Evolutionary conservation across 2,888 invertebrate species (phyloP).

Genomic region (Monopis laevigella): DNA sequence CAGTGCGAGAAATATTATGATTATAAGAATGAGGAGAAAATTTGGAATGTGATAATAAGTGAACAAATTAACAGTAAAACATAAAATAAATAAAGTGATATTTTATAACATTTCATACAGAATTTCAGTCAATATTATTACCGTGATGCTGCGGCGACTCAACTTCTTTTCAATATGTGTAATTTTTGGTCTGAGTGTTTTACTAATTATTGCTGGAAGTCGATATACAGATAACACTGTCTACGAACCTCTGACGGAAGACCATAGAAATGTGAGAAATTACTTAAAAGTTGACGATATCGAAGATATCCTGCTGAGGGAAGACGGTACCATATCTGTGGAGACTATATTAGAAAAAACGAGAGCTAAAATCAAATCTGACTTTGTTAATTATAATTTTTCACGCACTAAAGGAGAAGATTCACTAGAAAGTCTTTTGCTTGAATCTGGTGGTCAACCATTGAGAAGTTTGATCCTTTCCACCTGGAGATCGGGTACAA

Average conservation of each 20-base stretch:
- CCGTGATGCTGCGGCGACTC: conserved; percentile 61
- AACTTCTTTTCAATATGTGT: conserved; percentile 64
- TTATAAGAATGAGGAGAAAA: conserved; percentile 28
- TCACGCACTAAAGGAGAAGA: conserved; percentile 67
- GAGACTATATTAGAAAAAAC: conserved; percentile 49
- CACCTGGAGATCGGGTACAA: conserved; percentile 93
- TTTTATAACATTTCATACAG: background rate
- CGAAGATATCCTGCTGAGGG: conserved; percentile 27
- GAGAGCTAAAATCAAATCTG: conserved; percentile 38
- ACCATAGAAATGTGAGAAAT: conserved; percentile 46
- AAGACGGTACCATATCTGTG: conserved; percentile 43
- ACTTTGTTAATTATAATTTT: conserved; percentile 49
- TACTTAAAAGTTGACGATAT: conserved; percentile 71
- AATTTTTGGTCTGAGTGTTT: conserved; percentile 60
- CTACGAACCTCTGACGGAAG: conserved; percentile 54
- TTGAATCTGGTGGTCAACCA: conserved; percentile 75
- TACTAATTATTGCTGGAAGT: conserved; percentile 62
- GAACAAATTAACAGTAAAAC: conserved; percentile 1
- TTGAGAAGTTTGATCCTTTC: conserved; percentile 81
- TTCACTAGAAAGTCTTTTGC: conserved; percentile 54
- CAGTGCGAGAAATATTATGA: conserved; percentile 46
- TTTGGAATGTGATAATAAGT: conserved; percentile 1
- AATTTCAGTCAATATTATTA: conserved; percentile 18
- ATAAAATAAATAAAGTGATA: background rate
- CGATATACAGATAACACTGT: conserved; percentile 63